Evolutionary conservation across 1,140 invertebrate species (phyloP), one percentile per base, ranked within the genome.

Genomic region (Mamestra configurata): DNA sequence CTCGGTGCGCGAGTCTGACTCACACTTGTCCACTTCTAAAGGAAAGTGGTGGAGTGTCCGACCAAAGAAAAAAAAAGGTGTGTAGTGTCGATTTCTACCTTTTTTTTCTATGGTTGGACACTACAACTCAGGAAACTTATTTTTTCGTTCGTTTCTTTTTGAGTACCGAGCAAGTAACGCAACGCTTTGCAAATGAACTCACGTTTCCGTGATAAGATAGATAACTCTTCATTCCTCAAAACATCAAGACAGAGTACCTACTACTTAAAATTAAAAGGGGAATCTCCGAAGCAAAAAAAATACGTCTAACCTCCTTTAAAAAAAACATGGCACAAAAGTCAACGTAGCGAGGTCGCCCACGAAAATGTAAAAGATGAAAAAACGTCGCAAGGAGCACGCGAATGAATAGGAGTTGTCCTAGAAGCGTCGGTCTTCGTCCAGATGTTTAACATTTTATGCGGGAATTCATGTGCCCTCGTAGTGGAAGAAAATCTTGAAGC

Each of bases 381-480:
- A 85, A 77, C 51, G 24, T 76, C 76, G 76, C 77, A 82, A 85
- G 79, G 79, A 80, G 84, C 76, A 77, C 61, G 79, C 64, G 79
- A 80, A 86, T 89, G 85, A 88, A 89, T 83, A 83, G 82, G 77
- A 80, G 70, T 83, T 82, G 84, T 86, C 82, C 84, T 85, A 88
- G 86, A 85, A 87, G 80, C 81, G 79, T 71, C 80, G 87, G 79
- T 71, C 80, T 86, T 84, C 80, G 87, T 84, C 83, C 82, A 87
- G 84, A 87, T 87, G 84, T 78, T 85, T 84, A 86, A 87, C 86
- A 89, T 87, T 88, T 88, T 85, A 88, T 86, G 84, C 55, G 57
- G 31, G 51, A 75, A 40, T 61, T 22, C 53, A 76, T 40, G 73
- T 76, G 55, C n/a, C n/a, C 31, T 35, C 46, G 10, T 61, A 61